Evolutionary conservation across 2,797 vertebrate species (phyloP).

Genomic region (Enteromius trimaculatus): DNA sequence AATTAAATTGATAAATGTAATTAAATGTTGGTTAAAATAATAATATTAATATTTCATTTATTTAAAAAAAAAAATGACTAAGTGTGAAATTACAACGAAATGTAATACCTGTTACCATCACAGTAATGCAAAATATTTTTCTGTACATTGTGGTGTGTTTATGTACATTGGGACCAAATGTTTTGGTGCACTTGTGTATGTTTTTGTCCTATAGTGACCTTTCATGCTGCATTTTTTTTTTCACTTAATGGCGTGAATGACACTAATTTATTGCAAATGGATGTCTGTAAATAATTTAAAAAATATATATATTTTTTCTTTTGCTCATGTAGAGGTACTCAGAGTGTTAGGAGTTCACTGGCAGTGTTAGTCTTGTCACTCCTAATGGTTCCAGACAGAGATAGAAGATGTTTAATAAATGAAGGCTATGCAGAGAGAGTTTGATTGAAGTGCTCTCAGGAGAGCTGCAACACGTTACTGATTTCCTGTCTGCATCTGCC

Average conservation of each 20-base stretch:
- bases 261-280: neutral
- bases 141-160: neutral
- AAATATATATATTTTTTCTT: no score
- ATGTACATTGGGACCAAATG: neutral
- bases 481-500: conserved; percentile 39
- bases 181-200: neutral
- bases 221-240: neutral
- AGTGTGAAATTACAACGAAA: neutral
- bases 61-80: no score
- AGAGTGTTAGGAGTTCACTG: neutral
- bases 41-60: no score
- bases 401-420: conserved; percentile 29
- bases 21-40: no score
- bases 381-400: conserved; percentile 16
- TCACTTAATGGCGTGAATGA: neutral
- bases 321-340: neutral
- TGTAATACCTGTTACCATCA: neutral
- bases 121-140: neutral
- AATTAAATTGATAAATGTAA: no score
- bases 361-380: neutral
- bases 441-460: conserved; percentile 36
- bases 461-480: neutral
- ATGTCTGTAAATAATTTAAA: no score
- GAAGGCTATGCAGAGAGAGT: conserved; percentile 22
- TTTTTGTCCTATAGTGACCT: neutral